Base-by-base conservation (phyloP, 2,888 invertebrate species). In the Thymelicus sylvestris region DNA sequence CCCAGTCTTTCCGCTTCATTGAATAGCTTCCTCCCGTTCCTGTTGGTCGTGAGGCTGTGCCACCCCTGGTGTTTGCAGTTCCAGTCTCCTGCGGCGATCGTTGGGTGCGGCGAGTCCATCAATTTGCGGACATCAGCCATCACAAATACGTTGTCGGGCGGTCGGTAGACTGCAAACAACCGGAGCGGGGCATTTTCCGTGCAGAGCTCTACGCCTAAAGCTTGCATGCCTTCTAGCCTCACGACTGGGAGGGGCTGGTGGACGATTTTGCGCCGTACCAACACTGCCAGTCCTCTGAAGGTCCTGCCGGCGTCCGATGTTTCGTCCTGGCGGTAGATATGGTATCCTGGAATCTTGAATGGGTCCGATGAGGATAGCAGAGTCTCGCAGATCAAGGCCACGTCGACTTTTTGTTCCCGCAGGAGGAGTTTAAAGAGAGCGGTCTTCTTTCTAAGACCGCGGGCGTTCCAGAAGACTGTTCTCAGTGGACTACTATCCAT, bases 201-300 rank as follows among this genome's bases (percentile, higher is more conserved):
- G 19, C 19, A 19, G 19, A 19, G 19, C 19, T 19, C 19, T 19
- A 19, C 19, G 19, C 19, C 19, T 19, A 19, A 2, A 2, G 19
- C 19, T 19, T 19, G 19, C 19, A 19, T 15, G 0, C 66, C 5
- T 2, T n/a, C 19, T 5, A 59, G 12, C 8, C n/a, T 0, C 0
- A 8, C 0, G 2, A 2, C 4, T 1, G 67, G 70, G 0, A 75
- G 39, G 0, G 41, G 73, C 8, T 72, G 72, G 61, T 77, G 75
- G 13, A 74, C 24, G 6, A 75, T 38, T 7, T 31, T 13, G n/a
- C 72, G 61, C 0, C 48, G 67, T 0, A 76, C 70, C 0, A 74
- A 47, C 2, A 74, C 67, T 1, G 73, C 72, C 0, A 74, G 47
- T 0, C 76, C 76, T 0, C 73, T 24, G 60, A 64, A 73, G 10